Conservation (phyloP, 2,113 vertebrate genomes). For the Actenoides lindsayi region DNA sequence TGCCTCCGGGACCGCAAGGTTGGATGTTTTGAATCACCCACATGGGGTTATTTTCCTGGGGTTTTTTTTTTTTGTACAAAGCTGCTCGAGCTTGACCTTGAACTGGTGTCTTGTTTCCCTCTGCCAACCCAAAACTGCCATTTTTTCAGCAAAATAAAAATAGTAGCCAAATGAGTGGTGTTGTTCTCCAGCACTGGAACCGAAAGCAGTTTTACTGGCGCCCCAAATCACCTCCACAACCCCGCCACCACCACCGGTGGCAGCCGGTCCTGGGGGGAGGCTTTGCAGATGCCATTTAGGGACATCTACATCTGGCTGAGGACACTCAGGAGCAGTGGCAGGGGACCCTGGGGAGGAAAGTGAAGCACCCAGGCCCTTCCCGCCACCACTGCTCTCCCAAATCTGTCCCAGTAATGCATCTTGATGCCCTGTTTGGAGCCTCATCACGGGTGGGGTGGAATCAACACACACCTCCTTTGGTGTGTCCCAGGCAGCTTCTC, state of each 20-base stretch:
- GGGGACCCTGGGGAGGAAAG: neutral
- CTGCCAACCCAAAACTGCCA: accelerated
- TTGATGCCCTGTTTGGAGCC: neutral
- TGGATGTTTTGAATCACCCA: accelerated
- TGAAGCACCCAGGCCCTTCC: neutral
- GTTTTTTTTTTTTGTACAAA: neutral
- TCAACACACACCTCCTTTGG: neutral
- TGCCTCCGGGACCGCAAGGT: accelerated
- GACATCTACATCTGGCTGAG: neutral
- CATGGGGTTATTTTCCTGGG: neutral
- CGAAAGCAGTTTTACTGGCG: neutral
- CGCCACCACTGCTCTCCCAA: neutral
- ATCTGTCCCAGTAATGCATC: neutral
- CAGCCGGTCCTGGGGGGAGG: accelerated
- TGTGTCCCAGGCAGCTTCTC: neutral
- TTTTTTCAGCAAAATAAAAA: neutral
- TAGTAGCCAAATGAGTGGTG: accelerated
- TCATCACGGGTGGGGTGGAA: accelerated
- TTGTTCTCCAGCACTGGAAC: neutral
- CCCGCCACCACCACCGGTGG: accelerated
- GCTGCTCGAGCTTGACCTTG: neutral
- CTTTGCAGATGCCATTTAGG: neutral
- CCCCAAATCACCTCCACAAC: accelerated
- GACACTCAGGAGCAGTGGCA: neutral
- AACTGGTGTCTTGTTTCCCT: neutral